Evolutionary conservation across 2,797 vertebrate species (phyloP).

Genomic region (Esox lucius): DNA sequence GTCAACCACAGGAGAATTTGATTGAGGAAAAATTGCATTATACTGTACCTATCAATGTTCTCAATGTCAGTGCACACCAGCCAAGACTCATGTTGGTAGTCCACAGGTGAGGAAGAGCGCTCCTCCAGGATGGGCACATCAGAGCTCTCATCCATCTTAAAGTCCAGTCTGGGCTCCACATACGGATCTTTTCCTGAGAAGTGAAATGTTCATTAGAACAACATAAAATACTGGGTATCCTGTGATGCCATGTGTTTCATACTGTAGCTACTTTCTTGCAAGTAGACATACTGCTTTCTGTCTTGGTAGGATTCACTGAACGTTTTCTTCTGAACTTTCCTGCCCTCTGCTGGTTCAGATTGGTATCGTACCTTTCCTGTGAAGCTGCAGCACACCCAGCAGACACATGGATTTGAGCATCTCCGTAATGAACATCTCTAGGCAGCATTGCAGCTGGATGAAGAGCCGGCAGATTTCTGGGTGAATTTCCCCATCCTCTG

Average conservation of each 20-base stretch:
- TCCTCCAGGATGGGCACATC: slow-evolving; percentile 92
- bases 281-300: not conserved
- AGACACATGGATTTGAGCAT: slow-evolving; percentile 98
- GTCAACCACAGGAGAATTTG: not conserved
- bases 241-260: not conserved
- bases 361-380: slow-evolving; percentile 86
- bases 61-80: slow-evolving; percentile 92
- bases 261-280: not conserved
- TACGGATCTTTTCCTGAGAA: slow-evolving; percentile 80
- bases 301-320: not conserved
- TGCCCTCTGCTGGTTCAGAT: slow-evolving; percentile 51
- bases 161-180: slow-evolving; percentile 78
- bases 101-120: slow-evolving; percentile 82
- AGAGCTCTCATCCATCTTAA: slow-evolving; percentile 86
- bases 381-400: slow-evolving; percentile 94
- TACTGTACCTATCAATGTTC: slow-evolving; percentile 88
- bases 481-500: slow-evolving; percentile 95
- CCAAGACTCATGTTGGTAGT: slow-evolving; percentile 86
- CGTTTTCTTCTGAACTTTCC: slow-evolving; percentile 21
- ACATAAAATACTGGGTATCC: not conserved
- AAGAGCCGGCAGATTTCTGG: slow-evolving; percentile 97
- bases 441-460: slow-evolving; percentile 96
- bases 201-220: slow-evolving; percentile 7
- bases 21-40: not conserved
- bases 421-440: slow-evolving; percentile 99